A percentile compares a stretch with the other conserved stretches of the same genome.
phyloP scores from a whole-genome alignment of 2,113 vertebrate species.

The Cololabis saira region DNA sequence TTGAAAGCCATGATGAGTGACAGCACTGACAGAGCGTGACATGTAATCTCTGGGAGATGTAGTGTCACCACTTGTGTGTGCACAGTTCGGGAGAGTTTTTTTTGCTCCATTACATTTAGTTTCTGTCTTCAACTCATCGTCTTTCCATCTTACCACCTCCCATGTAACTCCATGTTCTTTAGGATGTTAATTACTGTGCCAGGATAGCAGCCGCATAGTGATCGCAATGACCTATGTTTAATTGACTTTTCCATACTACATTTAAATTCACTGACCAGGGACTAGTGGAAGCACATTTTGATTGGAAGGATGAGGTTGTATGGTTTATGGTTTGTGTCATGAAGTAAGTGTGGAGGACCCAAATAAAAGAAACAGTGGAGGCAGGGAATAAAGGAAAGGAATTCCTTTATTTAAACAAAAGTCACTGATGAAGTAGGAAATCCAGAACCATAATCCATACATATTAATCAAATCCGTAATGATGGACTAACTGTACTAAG shows the following conservation, averaged over 20 bases:
- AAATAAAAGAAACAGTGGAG: too few relatives aligned
- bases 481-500: too few relatives aligned
- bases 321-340: not conserved
- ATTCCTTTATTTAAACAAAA: too few relatives aligned
- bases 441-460: too few relatives aligned
- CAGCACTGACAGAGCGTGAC: not conserved
- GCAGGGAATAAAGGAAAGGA: too few relatives aligned
- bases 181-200: slow-evolving; percentile 64
- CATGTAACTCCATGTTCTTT: slow-evolving; percentile 45
- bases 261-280: slow-evolving; percentile 27
- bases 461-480: too few relatives aligned
- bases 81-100: not conserved
- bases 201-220: slow-evolving; percentile 41
- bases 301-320: not conserved
- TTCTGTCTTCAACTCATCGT: not conserved
- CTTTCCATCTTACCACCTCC: slow-evolving; percentile 23
- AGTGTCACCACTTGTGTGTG: not conserved
- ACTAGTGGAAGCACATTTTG: slow-evolving; percentile 12
- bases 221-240: slow-evolving; percentile 40
- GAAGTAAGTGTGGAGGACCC: too few relatives aligned
- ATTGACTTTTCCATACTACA: slow-evolving; percentile 33
- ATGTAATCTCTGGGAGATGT: slow-evolving; percentile 3
- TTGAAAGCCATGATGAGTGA: slow-evolving; percentile 18
- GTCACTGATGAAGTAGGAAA: too few relatives aligned
- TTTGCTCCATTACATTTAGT: not conserved